These are phyloP conservation scores for Tachina lurida DNA, from an alignment of 2,888 invertebrate species.

Conservation along the genomic window DNA sequence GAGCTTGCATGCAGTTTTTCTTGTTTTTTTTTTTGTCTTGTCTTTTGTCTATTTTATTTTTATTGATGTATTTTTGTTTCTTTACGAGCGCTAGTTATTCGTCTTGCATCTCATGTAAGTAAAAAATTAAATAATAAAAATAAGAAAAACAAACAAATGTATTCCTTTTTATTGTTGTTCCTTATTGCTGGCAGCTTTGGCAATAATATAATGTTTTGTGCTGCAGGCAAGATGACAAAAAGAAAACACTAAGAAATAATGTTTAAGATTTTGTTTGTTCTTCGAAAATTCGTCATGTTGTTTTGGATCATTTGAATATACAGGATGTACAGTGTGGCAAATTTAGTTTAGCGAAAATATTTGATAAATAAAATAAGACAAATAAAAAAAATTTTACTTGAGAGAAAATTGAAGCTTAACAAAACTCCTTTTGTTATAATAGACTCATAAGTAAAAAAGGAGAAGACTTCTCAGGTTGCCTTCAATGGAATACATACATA, in stretches of 20 bases:
- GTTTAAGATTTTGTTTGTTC: constrained; percentile 23
- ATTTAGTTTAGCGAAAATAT: not conserved
- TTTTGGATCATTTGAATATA: constrained; percentile 8
- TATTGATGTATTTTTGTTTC: constrained; percentile 21
- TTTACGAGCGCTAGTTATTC: constrained; percentile 22
- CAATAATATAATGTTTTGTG: constrained; percentile 47
- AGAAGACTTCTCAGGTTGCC: too few species aligned
- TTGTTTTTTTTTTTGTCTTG: constrained; percentile 31
- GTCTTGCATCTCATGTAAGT: constrained; percentile 35
- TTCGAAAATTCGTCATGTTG: constrained; percentile 25
- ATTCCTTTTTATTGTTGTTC: constrained; percentile 41
- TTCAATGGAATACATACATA: too few species aligned
- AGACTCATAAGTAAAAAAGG: too few species aligned
- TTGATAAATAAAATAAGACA: too few species aligned
- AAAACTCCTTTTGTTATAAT: too few species aligned
- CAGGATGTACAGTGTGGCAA: not conserved
- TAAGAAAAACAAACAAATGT: constrained; percentile 45
- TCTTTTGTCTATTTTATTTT: constrained; percentile 5
- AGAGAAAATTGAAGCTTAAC: too few species aligned
- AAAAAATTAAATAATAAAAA: constrained; percentile 58
- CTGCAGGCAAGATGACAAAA: not conserved
- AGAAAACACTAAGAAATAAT: constrained; percentile 2
- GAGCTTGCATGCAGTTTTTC: not conserved
- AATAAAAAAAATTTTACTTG: too few species aligned
- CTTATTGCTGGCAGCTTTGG: constrained; percentile 34